Evolutionary conservation across 2,888 invertebrate species (phyloP), one percentile per base, ranked within the genome.

Genomic region (Saturnia pavonia): DNA sequence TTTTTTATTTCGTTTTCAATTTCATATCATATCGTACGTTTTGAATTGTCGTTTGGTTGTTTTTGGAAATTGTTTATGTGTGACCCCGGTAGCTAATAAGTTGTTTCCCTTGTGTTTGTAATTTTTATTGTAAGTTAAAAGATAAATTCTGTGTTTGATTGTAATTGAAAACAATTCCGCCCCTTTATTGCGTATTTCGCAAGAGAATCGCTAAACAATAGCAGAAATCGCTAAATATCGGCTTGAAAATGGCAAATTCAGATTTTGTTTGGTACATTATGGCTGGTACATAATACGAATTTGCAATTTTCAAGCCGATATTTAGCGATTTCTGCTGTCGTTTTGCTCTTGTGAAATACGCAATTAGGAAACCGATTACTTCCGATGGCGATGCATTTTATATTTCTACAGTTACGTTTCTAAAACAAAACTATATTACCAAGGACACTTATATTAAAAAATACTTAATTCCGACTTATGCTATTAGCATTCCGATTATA

Each of bases 1-100:
- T 83, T 80, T 72, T 82, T 76, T 77, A 67, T 70, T 76, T 60
- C 9, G n/a, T 72, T 75, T 69, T 68, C 69, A 71, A 70, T 71
- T 76, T 74, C 71, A 74, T 76, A 70, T 73, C 75, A 71, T 76
- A 71, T 72, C 57, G 68, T 74, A 69, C 74, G 67, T 73, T 73
- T 72, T 77, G 72, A 74, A 75, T 75, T 75, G 72, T 69, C 70
- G 74, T 80, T 79, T 77, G 69, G 71, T 72, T 74, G 70, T 71
- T 65, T 51, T 74, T 74, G 68, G 63, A 51, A 27, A 54, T 51
- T 67, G 14, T 27, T 65, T n/a, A 40, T 40, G 19, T 11, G 40
- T 65, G 65, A 40, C 34, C 27, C 40, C 25, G 34, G 11, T 65
- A 65, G 34, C 65, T 40, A 16, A 40, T 40, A n/a, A 19, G 16